Evolutionary conservation across 2,113 vertebrate genomes (phyloP).

Genomic region (Electrona antarctica): DNA sequence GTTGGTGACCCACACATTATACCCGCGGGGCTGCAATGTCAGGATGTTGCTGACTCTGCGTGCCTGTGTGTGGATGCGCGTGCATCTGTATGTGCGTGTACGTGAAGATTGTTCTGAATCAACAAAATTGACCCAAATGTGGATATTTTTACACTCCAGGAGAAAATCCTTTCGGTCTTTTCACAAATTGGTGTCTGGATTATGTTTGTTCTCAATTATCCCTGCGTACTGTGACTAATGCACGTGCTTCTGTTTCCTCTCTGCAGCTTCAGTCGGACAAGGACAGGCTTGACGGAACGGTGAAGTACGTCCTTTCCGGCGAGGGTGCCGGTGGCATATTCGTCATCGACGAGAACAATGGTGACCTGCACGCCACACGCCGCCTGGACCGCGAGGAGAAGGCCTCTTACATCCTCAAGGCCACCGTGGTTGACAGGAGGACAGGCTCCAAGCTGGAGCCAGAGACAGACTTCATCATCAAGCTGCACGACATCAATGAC

Average conservation of each 20-base stretch:
- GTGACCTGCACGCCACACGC: constrained; percentile 93
- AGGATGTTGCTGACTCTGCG: not conserved
- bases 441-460: constrained; percentile 90
- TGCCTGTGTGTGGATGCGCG: not conserved
- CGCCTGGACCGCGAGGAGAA: constrained; percentile 94
- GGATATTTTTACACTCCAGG: too few species aligned
- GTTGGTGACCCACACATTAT: too few species aligned
- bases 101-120: not conserved
- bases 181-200: too few species aligned
- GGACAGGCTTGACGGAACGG: constrained; percentile 87
- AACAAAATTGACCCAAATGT: too few species aligned
- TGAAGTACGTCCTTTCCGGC: constrained; percentile 94
- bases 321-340: constrained; percentile 95
- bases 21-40: too few species aligned
- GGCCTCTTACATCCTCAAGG: constrained; percentile 86
- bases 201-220: too few species aligned
- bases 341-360: constrained; percentile 92
- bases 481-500: constrained; percentile 97
- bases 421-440: constrained; percentile 88
- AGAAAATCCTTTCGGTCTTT: too few species aligned
- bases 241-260: constrained; percentile 54
- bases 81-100: not conserved
- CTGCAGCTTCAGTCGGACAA: constrained; percentile 94
- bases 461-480: constrained; percentile 93
- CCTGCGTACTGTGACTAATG: not conserved